Percentiles rank a stretch among this genome's conserved stretches.
Evolutionary conservation across 2,113 vertebrate genomes (phyloP).

Genomic region (Alces alces): DNA sequence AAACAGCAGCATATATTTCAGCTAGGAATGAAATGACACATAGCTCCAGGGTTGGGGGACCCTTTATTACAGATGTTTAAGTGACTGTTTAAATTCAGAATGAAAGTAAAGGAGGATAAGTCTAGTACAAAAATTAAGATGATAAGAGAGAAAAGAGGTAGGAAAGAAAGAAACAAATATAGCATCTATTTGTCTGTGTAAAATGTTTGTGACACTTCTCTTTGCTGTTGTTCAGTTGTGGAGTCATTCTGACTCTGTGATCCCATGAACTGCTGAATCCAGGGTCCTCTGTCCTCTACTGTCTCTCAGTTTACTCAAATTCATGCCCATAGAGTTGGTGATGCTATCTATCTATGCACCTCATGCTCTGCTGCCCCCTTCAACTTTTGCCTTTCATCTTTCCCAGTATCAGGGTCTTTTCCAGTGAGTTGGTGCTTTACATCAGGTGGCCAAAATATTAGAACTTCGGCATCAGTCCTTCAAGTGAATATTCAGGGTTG

Average conservation of each 20-base stretch:
- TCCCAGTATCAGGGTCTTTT: background rate
- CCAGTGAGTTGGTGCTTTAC: background rate
- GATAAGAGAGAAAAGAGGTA: background rate
- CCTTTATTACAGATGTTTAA: background rate
- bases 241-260: background rate
- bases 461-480: background rate
- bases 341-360: background rate
- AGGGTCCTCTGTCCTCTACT: background rate
- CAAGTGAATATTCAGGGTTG: background rate
- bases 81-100: conserved; percentile 9
- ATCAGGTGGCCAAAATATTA: background rate
- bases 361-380: background rate
- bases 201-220: background rate
- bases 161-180: background rate
- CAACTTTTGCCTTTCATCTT: background rate
- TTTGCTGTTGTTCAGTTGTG: background rate
- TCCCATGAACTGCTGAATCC: background rate
- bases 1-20: conserved; percentile 7
- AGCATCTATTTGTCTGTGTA: background rate
- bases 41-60: background rate
- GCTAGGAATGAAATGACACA: background rate
- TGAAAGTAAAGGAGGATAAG: background rate
- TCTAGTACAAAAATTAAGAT: background rate
- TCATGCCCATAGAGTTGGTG: background rate
- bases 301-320: background rate